Evolutionary conservation across 2,888 invertebrate genomes (phyloP).

Genomic region (Tetheella fluctuosa): DNA sequence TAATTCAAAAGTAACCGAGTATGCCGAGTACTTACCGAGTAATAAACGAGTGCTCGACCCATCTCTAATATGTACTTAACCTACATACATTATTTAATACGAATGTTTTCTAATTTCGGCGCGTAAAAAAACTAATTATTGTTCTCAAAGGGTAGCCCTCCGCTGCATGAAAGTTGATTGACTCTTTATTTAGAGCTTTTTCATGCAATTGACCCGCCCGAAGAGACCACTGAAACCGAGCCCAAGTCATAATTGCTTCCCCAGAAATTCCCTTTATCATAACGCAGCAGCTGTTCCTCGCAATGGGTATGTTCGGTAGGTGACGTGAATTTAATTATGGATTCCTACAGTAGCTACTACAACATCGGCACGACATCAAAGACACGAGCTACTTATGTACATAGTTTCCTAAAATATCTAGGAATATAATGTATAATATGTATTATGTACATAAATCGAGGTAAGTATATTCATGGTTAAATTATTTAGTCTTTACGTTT

Average conservation of each 20-base stretch:
- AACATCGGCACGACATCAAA: constrained; percentile 43
- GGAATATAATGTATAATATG: too few species aligned
- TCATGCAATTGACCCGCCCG: constrained; percentile 41
- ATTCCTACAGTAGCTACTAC: constrained; percentile 38
- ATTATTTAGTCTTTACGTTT: not conserved
- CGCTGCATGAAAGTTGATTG: constrained; percentile 56
- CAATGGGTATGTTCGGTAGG: constrained; percentile 15
- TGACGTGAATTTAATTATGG: constrained; percentile 51
- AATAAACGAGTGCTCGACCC: too few species aligned
- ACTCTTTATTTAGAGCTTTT: constrained; percentile 53
- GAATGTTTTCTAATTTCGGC: constrained; percentile 29
- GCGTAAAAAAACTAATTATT: constrained; percentile 65
- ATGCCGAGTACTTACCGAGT: too few species aligned
- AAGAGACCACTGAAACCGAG: constrained; percentile 22
- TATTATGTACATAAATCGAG: too few species aligned
- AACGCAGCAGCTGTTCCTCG: constrained; percentile 22
- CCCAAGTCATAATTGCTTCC: constrained; percentile 34
- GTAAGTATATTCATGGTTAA: constrained; percentile 4
- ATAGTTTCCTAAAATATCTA: constrained; percentile 39
- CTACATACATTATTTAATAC: constrained; percentile 9
- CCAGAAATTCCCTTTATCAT: constrained; percentile 24
- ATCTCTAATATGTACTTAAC: too few species aligned
- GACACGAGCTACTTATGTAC: constrained; percentile 27
- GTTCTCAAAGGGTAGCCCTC: constrained; percentile 59
- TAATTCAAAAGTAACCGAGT: too few species aligned